Base-by-base conservation (phyloP, 1,140 invertebrate genomes). In the Bombus impatiens region DNA sequence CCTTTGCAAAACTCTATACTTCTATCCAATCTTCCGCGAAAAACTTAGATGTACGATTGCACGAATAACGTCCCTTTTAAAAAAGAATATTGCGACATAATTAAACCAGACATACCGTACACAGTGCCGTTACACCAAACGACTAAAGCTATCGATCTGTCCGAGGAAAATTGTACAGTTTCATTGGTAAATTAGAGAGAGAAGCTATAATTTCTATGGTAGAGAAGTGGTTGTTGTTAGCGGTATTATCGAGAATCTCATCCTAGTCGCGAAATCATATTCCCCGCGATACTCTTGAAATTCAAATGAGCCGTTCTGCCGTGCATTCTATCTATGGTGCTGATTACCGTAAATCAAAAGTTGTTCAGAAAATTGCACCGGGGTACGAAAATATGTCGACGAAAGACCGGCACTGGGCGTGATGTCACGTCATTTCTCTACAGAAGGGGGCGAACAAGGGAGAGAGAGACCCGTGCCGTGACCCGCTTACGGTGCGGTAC, bases 271-370 rank as follows among this genome's bases (percentile, higher is more conserved):
- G 75, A 78, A 78, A 84, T 84, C 62, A 42, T 78, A 78, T 84
- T 84, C 82, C 68, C 57, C 35, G 82, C 59, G 65, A 78, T 70
- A 84, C 75, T 68, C 75, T 68, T 84, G 75, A 84, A 84, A 84
- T 84, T 84, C 75, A 84, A 78, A 84, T 78, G 47, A 84, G 13
- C 82, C 44, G 35, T 68, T 77, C 35, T 25, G 40, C 28, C 75
- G 18, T 35, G 65, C 22, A 57, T 70, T 84, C 47, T 35, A 53
- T 12, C 75, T 22, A 10, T 35, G 75, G 22, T 77, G 65, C 12
- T 62, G 82, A 78, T 83, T 68, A 83, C 13, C 82, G 59, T 78
- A 68, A 78, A 83, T 83, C 82, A 68, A 68, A 32, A 9, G 40
- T 32, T 32, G 13, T 28, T 22, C 32, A 67, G 82, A 84, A 78